These are phyloP conservation scores for Brachionus rotundiformis DNA, from an alignment of 1,140 invertebrate genomes.

Conservation along the genomic window DNA sequence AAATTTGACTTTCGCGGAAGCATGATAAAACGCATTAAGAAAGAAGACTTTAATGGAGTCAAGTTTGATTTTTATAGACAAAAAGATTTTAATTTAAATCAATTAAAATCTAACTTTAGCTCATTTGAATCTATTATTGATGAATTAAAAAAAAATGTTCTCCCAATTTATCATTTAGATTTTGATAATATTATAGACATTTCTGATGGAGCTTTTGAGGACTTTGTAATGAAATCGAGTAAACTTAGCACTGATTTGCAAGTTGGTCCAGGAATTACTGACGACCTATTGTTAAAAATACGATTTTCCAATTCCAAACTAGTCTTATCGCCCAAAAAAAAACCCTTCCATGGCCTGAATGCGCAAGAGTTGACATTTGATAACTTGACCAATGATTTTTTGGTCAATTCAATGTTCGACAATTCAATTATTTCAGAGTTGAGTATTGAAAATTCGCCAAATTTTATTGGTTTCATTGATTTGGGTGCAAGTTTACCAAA, in stretches of 20 bases:
- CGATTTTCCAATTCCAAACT: conserved; percentile 26
- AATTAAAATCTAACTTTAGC: not conserved
- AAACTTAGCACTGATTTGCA: not conserved
- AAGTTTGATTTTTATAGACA: conserved; percentile 18
- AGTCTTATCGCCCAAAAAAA: conserved; percentile 12
- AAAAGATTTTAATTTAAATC: not conserved
- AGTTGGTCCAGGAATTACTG: not conserved
- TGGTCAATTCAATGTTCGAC: conserved; percentile 45
- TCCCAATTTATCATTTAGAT: conserved; percentile 47
- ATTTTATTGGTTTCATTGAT: conserved; percentile 50
- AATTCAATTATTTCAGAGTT: not conserved
- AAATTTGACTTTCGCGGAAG: conserved; percentile 40
- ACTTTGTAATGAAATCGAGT: not conserved
- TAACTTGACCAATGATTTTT: not conserved
- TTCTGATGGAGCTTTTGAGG: conserved; percentile 25
- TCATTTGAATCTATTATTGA: conserved; percentile 14
- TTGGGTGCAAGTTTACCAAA: not conserved
- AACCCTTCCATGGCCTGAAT: not conserved
- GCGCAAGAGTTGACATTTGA: not conserved
- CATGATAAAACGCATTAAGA: not conserved
- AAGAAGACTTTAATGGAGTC: not conserved
- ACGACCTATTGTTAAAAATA: conserved; percentile 43
- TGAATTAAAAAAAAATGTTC: conserved; percentile 22
- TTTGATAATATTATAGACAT: conserved; percentile 44
- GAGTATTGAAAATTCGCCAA: conserved; percentile 1